Conservation (phyloP, 2,888 invertebrate species). For the Margaritifera margaritifera region DNA sequence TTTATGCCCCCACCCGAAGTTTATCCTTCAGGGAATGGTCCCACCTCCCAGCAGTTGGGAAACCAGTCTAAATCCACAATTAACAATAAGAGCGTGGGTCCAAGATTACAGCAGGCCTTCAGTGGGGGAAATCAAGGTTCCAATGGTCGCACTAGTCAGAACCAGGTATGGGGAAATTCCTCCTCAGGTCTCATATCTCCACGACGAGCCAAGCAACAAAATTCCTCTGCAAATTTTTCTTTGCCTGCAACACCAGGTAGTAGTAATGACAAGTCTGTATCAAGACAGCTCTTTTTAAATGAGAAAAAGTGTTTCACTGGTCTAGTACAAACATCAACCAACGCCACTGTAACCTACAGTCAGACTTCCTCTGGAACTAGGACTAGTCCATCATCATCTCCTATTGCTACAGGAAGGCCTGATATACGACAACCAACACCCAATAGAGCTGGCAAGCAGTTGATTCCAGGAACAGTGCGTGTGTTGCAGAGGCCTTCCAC, state of each 20-base stretch:
- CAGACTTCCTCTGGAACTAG: conserved; percentile 37
- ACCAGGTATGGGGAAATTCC: too few relatives aligned
- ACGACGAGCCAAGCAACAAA: conserved; percentile 31
- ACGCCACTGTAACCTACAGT: conserved; percentile 34
- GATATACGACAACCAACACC: conserved; percentile 22
- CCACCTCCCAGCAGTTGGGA: conserved; percentile 11
- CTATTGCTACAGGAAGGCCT: conserved; percentile 39
- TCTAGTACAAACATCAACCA: conserved; percentile 22
- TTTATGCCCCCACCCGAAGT: conserved; percentile 38
- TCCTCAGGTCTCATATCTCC: conserved; percentile 33
- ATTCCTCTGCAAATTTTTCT: conserved; percentile 24
- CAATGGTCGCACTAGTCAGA: conserved; percentile 25
- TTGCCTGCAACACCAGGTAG: conserved; percentile 47
- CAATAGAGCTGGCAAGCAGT: conserved; percentile 19
- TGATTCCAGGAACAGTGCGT: conserved; percentile 40
- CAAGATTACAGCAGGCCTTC: conserved; percentile 27
- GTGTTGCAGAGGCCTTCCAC: conserved; percentile 43
- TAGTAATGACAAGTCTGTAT: conserved; percentile 50
- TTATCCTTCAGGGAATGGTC: conserved; percentile 7
- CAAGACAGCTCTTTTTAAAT: conserved; percentile 67
- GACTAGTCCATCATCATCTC: conserved; percentile 42
- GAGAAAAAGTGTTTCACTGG: conserved; percentile 46
- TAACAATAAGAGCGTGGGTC: conserved; percentile 27
- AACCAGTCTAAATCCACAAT: conserved; percentile 16
- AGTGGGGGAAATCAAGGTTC: conserved; percentile 21